Conservation (phyloP, 2,113 vertebrate genomes). For the Sterna hirundo region DNA sequence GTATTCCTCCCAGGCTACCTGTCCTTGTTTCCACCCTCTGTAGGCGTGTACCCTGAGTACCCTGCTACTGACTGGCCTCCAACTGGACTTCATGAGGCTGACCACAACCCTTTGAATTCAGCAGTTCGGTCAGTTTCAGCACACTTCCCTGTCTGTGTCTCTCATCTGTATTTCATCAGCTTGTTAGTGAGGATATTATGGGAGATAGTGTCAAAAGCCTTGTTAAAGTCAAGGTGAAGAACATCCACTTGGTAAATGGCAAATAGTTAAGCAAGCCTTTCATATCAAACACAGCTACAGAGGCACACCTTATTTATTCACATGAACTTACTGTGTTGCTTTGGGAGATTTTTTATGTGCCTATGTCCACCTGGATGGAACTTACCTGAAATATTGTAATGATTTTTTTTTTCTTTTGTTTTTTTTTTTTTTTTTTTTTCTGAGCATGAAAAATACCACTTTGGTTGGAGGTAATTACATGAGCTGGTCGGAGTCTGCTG, state of each 20-base stretch:
- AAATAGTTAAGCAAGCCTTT: background rate
- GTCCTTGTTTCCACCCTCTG: background rate
- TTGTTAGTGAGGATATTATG: background rate
- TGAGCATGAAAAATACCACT: background rate
- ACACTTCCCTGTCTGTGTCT: background rate
- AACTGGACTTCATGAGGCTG: background rate
- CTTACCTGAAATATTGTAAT: background rate
- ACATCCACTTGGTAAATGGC: background rate
- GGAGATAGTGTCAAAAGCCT: background rate
- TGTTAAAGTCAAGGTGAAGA: background rate
- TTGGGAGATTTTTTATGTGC: background rate
- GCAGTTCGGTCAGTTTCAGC: background rate
- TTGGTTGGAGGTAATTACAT: background rate
- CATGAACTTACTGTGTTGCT: background rate
- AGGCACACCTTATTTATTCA: background rate
- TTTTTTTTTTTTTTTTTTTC: background rate
- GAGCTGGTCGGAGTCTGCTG: background rate
- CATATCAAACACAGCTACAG: background rate
- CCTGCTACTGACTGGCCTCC: background rate
- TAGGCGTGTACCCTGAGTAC: background rate
- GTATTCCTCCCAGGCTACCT: background rate
- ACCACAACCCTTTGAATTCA: background rate
- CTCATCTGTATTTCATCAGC: background rate
- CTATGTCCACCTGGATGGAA: background rate
- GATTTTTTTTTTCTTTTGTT: background rate